Evolutionary conservation across 1,140 invertebrate genomes (phyloP), one percentile per base, ranked within the genome.

Genomic region (Solen grandis): DNA sequence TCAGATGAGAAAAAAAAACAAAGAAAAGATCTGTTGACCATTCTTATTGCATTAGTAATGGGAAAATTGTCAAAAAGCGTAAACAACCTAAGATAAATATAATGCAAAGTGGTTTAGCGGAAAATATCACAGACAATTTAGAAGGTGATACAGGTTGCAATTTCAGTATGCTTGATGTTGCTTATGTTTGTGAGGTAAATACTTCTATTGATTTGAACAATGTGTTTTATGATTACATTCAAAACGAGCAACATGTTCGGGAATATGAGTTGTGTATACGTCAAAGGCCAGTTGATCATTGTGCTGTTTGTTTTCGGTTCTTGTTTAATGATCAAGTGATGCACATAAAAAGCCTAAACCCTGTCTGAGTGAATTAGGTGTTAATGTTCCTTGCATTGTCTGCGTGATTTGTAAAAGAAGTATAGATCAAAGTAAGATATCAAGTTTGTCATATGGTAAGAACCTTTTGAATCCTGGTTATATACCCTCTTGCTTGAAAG

Each of bases 171-270:
- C 25, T 72, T 31, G 35, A 57, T 31, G 69, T 72, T 29, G 52
- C 25, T 33, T 2, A 25, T 57, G 52, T 72, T 22, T 72, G 69
- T 25, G 22, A 72, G 31, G 69, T 72, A 13, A 10, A 5, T 2
- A 52, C 69, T 10, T 54, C 68, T 52, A 31, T 70, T 55, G 31
- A 72, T 57, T 31, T 72, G 54, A 3, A n/a, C n/a, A n/a, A n/a
- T n/a, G n/a, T 33, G 2, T 72, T 72, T 33, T 13, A 57, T 13
- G 52, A 72, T 57, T 72, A 72, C 38, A 8, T 33, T 4, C 10
- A 31, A 33, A 4, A 35, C 5, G 3, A 16, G 16, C 1, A 35
- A 13, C 69, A 57, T 36, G 35, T 57, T 10, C 27, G 2, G 5
- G 54, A 31, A 5, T 72, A 72, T 72, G 69, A 72, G 57, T n/a